These are phyloP conservation scores for Acanthurus lineatus DNA, from an alignment of 2,797 vertebrate genomes.

Conservation along the genomic window DNA sequence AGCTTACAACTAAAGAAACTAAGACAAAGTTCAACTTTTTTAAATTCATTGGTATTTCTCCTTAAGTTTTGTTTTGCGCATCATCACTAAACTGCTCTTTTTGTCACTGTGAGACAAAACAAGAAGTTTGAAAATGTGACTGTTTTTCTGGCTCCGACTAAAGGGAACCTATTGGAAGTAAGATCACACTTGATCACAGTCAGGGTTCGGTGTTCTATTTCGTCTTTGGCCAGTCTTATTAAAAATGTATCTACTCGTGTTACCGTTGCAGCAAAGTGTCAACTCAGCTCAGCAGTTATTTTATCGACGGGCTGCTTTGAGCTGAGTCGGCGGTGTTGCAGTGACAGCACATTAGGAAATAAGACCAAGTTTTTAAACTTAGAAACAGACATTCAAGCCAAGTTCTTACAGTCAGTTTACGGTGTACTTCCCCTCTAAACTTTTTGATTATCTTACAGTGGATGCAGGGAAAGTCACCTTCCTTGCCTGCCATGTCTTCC, in stretches of 20 bases:
- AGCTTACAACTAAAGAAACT: no score
- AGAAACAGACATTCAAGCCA: constrained; percentile 26
- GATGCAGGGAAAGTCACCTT: background rate
- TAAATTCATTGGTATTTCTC: no score
- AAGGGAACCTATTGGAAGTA: constrained; percentile 16
- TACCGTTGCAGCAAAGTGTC: constrained; percentile 48
- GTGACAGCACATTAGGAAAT: constrained; percentile 5
- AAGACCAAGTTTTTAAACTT: constrained; percentile 15
- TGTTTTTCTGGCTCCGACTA: background rate
- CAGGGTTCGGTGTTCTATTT: constrained; percentile 53
- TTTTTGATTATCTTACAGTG: background rate
- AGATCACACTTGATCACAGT: constrained; percentile 53
- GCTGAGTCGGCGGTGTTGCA: constrained; percentile 38
- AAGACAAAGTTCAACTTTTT: no score
- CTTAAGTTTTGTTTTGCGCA: no score
- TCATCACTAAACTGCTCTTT: background rate
- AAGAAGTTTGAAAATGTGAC: constrained; percentile 5
- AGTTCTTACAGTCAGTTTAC: background rate
- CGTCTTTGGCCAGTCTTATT: constrained; percentile 51
- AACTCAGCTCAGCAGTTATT: constrained; percentile 50
- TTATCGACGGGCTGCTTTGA: constrained; percentile 20
- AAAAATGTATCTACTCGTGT: constrained; percentile 64
- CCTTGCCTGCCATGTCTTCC: background rate
- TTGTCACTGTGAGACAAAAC: background rate
- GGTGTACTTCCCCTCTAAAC: background rate